Percentiles rank a stretch among this genome's conserved stretches.
These are phyloP conservation scores for Polydrusus pterygomalis DNA, from an alignment of 2,888 invertebrate species.

Conservation along the genomic window DNA sequence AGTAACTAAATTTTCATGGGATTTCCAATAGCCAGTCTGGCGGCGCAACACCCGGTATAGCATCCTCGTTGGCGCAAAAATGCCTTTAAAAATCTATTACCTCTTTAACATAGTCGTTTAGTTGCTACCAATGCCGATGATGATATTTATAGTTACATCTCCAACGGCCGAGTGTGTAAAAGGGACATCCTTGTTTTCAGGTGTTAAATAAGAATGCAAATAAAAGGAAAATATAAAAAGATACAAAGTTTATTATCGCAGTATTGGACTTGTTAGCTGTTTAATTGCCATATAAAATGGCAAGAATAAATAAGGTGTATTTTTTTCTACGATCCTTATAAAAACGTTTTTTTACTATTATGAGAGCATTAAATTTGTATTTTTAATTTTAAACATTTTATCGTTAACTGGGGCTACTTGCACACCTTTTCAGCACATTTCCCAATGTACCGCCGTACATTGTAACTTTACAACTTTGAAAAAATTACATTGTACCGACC, in stretches of 20 bases:
- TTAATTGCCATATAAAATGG: slow-evolving; percentile 40
- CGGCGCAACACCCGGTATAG: too few relatives aligned
- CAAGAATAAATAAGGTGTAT: not conserved
- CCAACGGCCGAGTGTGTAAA: slow-evolving; percentile 26
- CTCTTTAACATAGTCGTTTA: slow-evolving; percentile 9
- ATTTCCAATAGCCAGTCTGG: too few relatives aligned
- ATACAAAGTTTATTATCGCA: slow-evolving; percentile 23
- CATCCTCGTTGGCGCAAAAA: slow-evolving; percentile 1
- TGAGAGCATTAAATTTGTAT: too few relatives aligned
- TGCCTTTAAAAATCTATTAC: slow-evolving; percentile 18
- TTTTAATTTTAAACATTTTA: too few relatives aligned
- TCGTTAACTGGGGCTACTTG: too few relatives aligned
- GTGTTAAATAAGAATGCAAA: slow-evolving; percentile 48
- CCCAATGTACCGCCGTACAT: too few relatives aligned
- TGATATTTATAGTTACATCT: slow-evolving; percentile 38
- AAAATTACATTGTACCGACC: too few relatives aligned
- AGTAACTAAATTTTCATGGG: too few relatives aligned
- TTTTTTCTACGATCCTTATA: too few relatives aligned
- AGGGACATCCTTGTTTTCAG: slow-evolving; percentile 47
- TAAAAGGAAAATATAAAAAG: slow-evolving; percentile 36
- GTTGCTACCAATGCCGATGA: slow-evolving; percentile 10
- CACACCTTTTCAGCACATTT: too few relatives aligned
- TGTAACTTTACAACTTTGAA: too few relatives aligned
- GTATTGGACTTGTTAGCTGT: slow-evolving; percentile 20
- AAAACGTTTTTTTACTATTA: too few relatives aligned